A percentile compares a stretch with the other conserved stretches of the same genome.
Conservation (phyloP, 2,888 invertebrate genomes). For the Brachyptera putata region DNA sequence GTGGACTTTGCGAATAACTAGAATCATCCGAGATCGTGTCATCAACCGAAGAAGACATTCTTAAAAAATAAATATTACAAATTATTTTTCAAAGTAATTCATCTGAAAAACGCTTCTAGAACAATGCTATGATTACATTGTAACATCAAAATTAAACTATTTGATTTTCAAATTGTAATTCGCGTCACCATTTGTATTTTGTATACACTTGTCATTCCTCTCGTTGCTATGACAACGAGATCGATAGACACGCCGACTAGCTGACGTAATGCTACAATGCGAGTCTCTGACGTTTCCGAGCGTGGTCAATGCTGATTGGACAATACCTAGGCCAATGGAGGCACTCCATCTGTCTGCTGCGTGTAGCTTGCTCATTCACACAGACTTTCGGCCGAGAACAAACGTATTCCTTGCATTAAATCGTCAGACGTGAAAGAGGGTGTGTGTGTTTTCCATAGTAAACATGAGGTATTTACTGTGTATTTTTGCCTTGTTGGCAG, state of each 20-base stretch:
- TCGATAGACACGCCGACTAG: neutral
- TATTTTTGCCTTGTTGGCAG: conserved; percentile 55
- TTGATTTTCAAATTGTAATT: too few species aligned
- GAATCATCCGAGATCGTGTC: too few species aligned
- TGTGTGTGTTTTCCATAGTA: conserved; percentile 5
- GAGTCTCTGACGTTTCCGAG: conserved; percentile 26
- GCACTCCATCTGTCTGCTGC: conserved; percentile 57
- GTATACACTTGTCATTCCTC: neutral
- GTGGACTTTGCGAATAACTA: neutral
- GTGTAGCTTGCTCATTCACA: conserved; percentile 16
- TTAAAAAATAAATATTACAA: too few species aligned
- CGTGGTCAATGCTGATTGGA: conserved; percentile 37
- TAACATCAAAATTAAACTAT: too few species aligned
- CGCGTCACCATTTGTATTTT: too few species aligned
- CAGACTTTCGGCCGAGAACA: conserved; percentile 25
- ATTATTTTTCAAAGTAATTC: too few species aligned
- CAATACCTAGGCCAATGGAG: conserved; percentile 30
- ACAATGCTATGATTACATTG: too few species aligned
- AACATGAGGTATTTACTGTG: conserved; percentile 42
- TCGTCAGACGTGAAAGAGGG: neutral
- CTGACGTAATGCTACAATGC: conserved; percentile 12
- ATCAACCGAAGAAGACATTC: too few species aligned
- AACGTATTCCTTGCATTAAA: neutral
- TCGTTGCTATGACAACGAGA: neutral
- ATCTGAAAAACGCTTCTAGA: too few species aligned